Evolutionary conservation across 2,797 vertebrate genomes (phyloP), one percentile per base, ranked within the genome.

Genomic region (Urocyon cinereoargenteus): DNA sequence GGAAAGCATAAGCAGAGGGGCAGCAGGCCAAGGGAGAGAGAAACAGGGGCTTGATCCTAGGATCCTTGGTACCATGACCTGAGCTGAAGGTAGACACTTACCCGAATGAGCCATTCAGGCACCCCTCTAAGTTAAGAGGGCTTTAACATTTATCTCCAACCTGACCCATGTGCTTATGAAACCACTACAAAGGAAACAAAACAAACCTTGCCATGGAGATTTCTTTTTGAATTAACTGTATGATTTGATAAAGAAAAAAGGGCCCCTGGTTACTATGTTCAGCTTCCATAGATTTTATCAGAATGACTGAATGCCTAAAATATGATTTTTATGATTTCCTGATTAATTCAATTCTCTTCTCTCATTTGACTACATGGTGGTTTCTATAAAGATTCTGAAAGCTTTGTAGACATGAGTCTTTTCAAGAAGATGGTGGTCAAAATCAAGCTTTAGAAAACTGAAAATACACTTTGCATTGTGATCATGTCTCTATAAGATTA

Each of bases 321-420:
- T 26, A 93, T 45, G 57, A 64, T 62, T 97, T 85, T 88, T 84
- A 49, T 88, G 45, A 86, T 26, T 95, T 86, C 8, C 24, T 86
- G 36, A 86, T 68, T 49, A 83, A 62, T 22, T 91, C 5, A 83
- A 26, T 81, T 86, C 15, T 87, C 40, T 77, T 36, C 64, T 85
- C 12, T 70, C 14, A 59, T 72, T 93, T 88, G 31, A 88, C 21
- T 84, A 94, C 49, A 14, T 40, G 22, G 34, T 40, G 11, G 82
- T 87, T 91, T 87, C 86, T 31, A 68, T 79, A 53, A n/a, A 93
- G 92, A 78, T 78, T 89, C 31, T 87, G 55, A 75, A 72, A 86
- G 18, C 13, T 92, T 86, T 92, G 13, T 4, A 28, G 49, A 61
- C 26, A 64, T 40, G 66, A 77, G 10, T 86, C 59, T 91, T 87